phyloP scores from a whole-genome alignment of 2,888 invertebrate genomes.

The Hoplodrina ambigua region DNA sequence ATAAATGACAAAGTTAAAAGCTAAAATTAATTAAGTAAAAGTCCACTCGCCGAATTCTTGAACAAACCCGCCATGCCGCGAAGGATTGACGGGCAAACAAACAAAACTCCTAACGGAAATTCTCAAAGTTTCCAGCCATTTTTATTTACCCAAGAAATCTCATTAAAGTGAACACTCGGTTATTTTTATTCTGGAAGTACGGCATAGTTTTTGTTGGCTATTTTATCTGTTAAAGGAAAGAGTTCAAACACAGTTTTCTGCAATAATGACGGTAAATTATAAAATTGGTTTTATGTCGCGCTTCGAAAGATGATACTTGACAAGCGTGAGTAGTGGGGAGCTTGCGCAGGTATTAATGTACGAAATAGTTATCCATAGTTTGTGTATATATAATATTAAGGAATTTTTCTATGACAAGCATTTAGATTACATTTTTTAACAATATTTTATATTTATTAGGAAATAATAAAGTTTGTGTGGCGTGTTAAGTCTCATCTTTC shows the following conservation, averaged over 20 bases:
- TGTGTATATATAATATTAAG: too few species aligned
- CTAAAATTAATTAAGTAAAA: slow-evolving; percentile 65
- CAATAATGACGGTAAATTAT: neutral
- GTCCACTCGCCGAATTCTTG: slow-evolving; percentile 64
- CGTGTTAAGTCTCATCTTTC: too few species aligned
- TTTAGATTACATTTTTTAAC: too few species aligned
- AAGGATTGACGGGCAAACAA: slow-evolving; percentile 71
- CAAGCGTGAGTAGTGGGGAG: too few species aligned
- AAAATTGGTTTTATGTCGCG: too few species aligned
- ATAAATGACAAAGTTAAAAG: slow-evolving; percentile 49
- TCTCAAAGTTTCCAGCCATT: slow-evolving; percentile 70
- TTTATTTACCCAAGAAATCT: slow-evolving; percentile 73
- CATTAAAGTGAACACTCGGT: slow-evolving; percentile 67
- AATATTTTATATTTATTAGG: too few species aligned
- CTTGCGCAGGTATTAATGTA: too few species aligned
- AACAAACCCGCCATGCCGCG: slow-evolving; percentile 59
- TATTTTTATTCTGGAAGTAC: slow-evolving; percentile 43
- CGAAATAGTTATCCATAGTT: too few species aligned
- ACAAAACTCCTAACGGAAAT: slow-evolving; percentile 73
- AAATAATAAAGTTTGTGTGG: too few species aligned
- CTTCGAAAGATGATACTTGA: too few species aligned
- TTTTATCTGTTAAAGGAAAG: slow-evolving; percentile 17
- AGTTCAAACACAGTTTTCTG: neutral
- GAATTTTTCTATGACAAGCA: too few species aligned
- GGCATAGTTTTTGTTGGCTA: slow-evolving; percentile 44